Base-by-base conservation (phyloP, 2,888 invertebrate genomes). In the Darwinula stevensoni region DNA sequence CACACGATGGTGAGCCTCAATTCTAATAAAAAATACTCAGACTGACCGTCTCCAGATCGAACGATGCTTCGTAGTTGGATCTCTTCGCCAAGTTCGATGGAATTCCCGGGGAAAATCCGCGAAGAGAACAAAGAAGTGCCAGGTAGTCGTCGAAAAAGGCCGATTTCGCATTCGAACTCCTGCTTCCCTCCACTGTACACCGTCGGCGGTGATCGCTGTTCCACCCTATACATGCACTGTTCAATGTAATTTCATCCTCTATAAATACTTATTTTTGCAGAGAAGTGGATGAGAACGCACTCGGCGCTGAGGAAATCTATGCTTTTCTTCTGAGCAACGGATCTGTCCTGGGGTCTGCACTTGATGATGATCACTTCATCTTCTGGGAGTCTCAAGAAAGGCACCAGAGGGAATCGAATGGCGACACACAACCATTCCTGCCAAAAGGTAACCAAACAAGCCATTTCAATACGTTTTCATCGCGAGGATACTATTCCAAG, bases 371-470 rank as follows among this genome's bases (percentile, higher is more conserved):
- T 40, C 16, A 44, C 39, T 32, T 45, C 45, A 34, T 47, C 47
- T 31, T 46, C 45, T 2, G 46, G 44, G 17, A 45, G 41, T 31
- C 43, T 40, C 9, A 46, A 37, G 1, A 45, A 45, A 16, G 38
- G 37, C 28, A 46, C 37, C 12, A 41, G 36, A 6, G 47, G 47
- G 33, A 47, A 44, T 4, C 46, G 37, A 6, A 47, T 32, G 1
- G 41, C 40, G 17, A 47, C 39, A 26, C 45, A 45, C 16, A 45
- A 35, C 45, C 44, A 46, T 12, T 39, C 39, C 45, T 45, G 32
- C 27, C 27, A 32, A 32, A 16, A 17, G 14, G 30, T 12, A 31
- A 14, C 4, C 13, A 13, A 32, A 15, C 11, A 31, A 31, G 31
- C 9, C 14, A 32, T 29, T 32, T 32, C 15, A 14, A 13, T 9